A percentile compares a stretch with the other conserved stretches of the same genome.
phyloP scores from a whole-genome alignment of 2,113 vertebrate species.

The Nycticebus coucang region DNA sequence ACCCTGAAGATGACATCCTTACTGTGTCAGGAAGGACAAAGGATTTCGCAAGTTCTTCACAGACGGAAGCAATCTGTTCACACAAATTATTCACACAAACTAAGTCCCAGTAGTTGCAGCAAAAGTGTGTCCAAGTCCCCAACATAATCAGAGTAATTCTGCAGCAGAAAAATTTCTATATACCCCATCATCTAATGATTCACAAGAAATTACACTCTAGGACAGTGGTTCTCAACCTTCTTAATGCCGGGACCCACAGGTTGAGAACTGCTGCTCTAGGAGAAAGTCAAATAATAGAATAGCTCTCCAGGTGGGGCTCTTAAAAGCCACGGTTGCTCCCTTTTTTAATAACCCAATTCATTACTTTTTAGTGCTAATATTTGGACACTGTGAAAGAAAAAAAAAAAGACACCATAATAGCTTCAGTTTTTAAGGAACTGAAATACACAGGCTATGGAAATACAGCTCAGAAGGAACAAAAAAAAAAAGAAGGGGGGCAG shows the following conservation, averaged over 20 bases:
- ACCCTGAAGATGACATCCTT: neutral
- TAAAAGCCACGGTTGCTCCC: slow-evolving; percentile 22
- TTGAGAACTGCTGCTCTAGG: neutral
- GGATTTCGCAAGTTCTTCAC: neutral
- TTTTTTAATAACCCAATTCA: slow-evolving; percentile 60
- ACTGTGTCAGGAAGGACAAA: neutral
- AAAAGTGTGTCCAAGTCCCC: neutral
- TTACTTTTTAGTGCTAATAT: slow-evolving; percentile 60
- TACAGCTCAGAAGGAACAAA: neutral
- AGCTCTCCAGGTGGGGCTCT: neutral
- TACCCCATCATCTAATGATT: slow-evolving; percentile 6
- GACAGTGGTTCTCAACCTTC: neutral
- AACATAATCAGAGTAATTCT: slow-evolving; percentile 25
- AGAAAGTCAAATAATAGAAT: neutral
- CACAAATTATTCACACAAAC: slow-evolving; percentile 27
- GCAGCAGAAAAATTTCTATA: slow-evolving; percentile 25
- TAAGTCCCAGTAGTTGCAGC: neutral
- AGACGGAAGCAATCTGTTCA: neutral
- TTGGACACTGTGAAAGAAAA: slow-evolving; percentile 12
- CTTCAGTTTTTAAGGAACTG: slow-evolving; percentile 52
- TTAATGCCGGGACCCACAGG: no score
- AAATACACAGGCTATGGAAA: slow-evolving; percentile 48
- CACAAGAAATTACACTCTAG: neutral
- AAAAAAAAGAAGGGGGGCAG: neutral
- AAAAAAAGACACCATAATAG: neutral